Percentiles rank a stretch among this genome's conserved stretches.
These are phyloP conservation scores for Mustela nigripes DNA, from an alignment of 2,113 vertebrate species.

Conservation along the genomic window DNA sequence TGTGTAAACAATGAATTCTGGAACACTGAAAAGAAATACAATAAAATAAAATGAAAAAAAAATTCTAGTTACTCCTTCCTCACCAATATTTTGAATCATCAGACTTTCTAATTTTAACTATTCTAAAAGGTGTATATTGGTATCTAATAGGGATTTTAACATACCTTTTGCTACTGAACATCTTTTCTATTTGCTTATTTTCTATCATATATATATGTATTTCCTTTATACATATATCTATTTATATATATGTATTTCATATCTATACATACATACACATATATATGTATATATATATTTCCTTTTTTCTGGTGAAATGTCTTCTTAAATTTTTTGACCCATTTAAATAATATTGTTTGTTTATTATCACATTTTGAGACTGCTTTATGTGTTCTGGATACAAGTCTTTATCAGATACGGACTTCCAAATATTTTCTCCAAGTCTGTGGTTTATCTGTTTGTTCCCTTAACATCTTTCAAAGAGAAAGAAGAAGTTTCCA, in stretches of 20 bases:
- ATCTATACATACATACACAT: too few relatives aligned
- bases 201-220: not conserved
- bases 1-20: too few relatives aligned
- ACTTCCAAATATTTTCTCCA: not conserved
- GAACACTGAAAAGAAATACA: too few relatives aligned
- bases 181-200: not conserved
- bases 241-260: too few relatives aligned
- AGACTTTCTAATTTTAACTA: not conserved
- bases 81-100: not conserved
- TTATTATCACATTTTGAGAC: not conserved
- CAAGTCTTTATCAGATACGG: not conserved
- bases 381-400: not conserved
- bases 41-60: too few relatives aligned
- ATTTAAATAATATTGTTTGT: not conserved
- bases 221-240: not conserved
- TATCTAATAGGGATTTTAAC: not conserved
- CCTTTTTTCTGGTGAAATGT: not conserved
- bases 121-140: not conserved
- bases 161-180: not conserved
- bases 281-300: too few relatives aligned
- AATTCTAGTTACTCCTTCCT: not conserved
- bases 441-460: not conserved
- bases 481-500: not conserved
- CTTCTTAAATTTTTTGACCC: not conserved
- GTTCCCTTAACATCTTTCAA: not conserved